These are phyloP conservation scores for Canis aureus DNA, from an alignment of 2,113 vertebrate genomes.

Conservation along the genomic window DNA sequence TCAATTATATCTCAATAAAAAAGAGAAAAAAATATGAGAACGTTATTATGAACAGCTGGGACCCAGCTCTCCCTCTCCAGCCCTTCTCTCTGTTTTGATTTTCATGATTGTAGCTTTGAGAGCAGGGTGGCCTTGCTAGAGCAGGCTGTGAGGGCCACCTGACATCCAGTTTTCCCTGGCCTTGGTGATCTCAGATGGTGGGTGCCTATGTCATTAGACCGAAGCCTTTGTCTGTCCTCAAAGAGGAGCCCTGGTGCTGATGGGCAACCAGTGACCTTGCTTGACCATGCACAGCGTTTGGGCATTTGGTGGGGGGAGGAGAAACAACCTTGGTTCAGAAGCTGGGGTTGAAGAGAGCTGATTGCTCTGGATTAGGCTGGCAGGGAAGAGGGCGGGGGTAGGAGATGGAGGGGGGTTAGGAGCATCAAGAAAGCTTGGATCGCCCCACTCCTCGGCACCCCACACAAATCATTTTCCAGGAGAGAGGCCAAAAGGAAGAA, in stretches of 20 bases:
- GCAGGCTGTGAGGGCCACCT: not conserved
- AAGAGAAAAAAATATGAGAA: not conserved
- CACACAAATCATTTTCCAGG: not conserved
- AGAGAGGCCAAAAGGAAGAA: conserved; percentile 29
- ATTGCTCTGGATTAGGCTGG: not conserved
- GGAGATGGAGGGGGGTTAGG: rapidly evolving
- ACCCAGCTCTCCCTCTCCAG: not conserved
- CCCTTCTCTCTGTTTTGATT: not conserved
- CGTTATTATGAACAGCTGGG: not conserved
- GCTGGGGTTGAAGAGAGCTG: not conserved
- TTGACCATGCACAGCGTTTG: not conserved
- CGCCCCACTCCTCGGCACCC: not conserved
- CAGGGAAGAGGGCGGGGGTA: not conserved
- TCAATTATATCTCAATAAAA: not conserved
- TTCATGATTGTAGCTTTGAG: not conserved
- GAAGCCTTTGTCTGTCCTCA: conserved; percentile 54
- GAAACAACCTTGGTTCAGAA: not conserved
- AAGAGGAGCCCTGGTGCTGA: not conserved
- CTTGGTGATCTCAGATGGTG: conserved; percentile 32
- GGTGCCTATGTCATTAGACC: conserved; percentile 1
- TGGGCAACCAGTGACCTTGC: conserved; percentile 41
- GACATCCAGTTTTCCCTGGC: not conserved
- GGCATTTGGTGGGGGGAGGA: not conserved
- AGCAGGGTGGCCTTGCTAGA: conserved; percentile 5
- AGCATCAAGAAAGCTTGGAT: not conserved